Percentiles rank a stretch among this genome's conserved stretches.
Evolutionary conservation across 2,888 invertebrate genomes (phyloP).

Genomic region (Neoascia interrupta): DNA sequence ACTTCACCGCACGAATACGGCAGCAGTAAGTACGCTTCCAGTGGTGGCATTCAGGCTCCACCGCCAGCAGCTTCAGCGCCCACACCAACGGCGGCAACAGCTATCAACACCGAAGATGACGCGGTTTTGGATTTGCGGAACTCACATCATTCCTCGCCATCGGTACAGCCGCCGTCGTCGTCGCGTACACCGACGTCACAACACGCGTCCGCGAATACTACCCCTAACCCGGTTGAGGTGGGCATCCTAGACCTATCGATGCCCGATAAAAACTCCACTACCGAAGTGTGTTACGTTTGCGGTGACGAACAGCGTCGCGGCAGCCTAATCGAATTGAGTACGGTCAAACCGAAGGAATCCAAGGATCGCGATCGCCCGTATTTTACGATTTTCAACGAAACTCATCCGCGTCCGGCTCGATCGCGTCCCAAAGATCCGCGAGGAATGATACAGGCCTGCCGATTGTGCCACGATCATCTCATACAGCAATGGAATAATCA

Average conservation of each 20-base stretch:
- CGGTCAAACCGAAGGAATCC: slow-evolving; percentile 82
- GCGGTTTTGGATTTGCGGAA: slow-evolving; percentile 79
- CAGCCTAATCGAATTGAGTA: slow-evolving; percentile 86
- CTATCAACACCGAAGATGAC: slow-evolving; percentile 53
- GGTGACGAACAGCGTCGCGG: slow-evolving; percentile 93
- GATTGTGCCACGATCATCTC: slow-evolving; percentile 91
- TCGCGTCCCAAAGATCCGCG: slow-evolving; percentile 92
- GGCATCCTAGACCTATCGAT: slow-evolving; percentile 93
- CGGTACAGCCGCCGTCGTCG: slow-evolving; percentile 53
- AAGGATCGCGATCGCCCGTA: slow-evolving; percentile 82
- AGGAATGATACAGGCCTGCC: slow-evolving; percentile 89
- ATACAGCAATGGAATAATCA: slow-evolving; percentile 93
- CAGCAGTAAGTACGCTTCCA: slow-evolving; percentile 71
- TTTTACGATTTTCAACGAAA: slow-evolving; percentile 87
- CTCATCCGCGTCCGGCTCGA: slow-evolving; percentile 91
- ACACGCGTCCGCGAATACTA: slow-evolving; percentile 66
- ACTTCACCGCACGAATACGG: slow-evolving; percentile 74
- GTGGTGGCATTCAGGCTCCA: slow-evolving; percentile 76
- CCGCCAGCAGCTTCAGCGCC: slow-evolving; percentile 65
- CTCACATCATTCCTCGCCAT: slow-evolving; percentile 75
- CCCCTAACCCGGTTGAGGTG: slow-evolving; percentile 83
- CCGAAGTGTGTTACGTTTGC: slow-evolving; percentile 94
- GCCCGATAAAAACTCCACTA: slow-evolving; percentile 95
- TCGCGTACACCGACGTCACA: slow-evolving; percentile 58
- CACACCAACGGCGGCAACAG: slow-evolving; percentile 68